phyloP scores from a whole-genome alignment of 2,888 invertebrate genomes.

The Caenorhabditis japonica region DNA sequence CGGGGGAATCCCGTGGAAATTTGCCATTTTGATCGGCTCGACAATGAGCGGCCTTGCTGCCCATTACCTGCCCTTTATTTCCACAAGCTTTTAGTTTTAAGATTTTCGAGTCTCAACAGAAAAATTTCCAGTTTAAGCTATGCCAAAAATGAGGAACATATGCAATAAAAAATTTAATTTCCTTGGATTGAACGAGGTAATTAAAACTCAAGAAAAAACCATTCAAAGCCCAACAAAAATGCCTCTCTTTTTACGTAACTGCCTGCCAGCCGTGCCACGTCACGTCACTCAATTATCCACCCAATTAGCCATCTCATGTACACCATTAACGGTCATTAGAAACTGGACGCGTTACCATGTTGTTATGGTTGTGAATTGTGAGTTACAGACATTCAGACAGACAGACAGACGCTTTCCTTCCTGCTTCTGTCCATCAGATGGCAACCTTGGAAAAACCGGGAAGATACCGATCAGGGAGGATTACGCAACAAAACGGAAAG shows the following conservation, averaged over 20 bases:
- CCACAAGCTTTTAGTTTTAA: too few species aligned
- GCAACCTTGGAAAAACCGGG: slow-evolving; percentile 38
- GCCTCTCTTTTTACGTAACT: slow-evolving; percentile 6
- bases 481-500: slow-evolving; percentile 30
- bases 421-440: too few species aligned
- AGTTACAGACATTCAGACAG: neutral
- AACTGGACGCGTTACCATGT: slow-evolving; percentile 25
- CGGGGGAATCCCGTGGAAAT: too few species aligned
- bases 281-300: slow-evolving; percentile 4
- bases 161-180: too few species aligned
- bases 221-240: neutral
- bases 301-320: neutral
- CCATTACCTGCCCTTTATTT: too few species aligned
- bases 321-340: slow-evolving; percentile 28
- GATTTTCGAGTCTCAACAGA: too few species aligned
- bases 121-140: too few species aligned
- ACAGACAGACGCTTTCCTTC: neutral
- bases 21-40: too few species aligned
- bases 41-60: too few species aligned
- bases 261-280: neutral
- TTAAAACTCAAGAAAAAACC: too few species aligned
- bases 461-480: slow-evolving; percentile 33
- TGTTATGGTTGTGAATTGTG: slow-evolving; percentile 44
- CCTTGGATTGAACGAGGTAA: too few species aligned
- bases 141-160: too few species aligned